Base-by-base conservation (phyloP, 2,113 vertebrate genomes). In the Hepsetus odoe region DNA sequence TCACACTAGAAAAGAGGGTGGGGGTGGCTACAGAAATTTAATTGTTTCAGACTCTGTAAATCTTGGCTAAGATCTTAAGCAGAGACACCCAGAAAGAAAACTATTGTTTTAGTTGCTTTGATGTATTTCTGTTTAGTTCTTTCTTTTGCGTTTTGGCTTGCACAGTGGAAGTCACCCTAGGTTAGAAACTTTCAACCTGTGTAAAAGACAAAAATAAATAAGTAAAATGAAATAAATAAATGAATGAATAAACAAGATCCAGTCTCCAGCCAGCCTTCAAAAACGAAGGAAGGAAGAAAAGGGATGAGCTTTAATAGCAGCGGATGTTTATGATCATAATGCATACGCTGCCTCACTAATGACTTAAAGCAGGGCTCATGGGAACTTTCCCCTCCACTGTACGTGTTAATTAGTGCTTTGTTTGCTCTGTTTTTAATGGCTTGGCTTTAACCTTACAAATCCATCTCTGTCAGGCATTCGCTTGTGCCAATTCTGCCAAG, bases 361-460 rank as follows among this genome's bases (percentile, higher is more conserved):
- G 61, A 83, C 59, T 55, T 79, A 64, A 72, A 65, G 24, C 59
- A 64, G 69, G 35, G 24, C 78, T 74, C 78, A 4, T 56, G 82
- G 78, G 78, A 80, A 13, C 8, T 16, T 26, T 14, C 0, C 2
- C 56, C 72, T 67, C 38, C 73, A 18, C 77, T 64, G 42, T 77
- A 65, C 40, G 33, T 69, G 64, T 40, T 87, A 85, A 90, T 87
- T 72, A 80, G 4, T 68, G 75, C 80, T 85, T 86, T 88, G 80
- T 89, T 87, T 78, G 44, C 66, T 74, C 86, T 88, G 84, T 88
- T 88, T 87, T 82, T 91, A 87, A 88, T 89, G 24, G 84, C 66
- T 0, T 42, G 1, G 85, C 42, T 89, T 90, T 87, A 88, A 86
- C 87, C 86, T 88, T 76, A 90, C 88, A 89, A 88, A 90, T 89